Percentiles rank a stretch among this genome's conserved stretches.
These are phyloP conservation scores for Albula glossodonta DNA, from an alignment of 2,113 vertebrate genomes.

Conservation along the genomic window DNA sequence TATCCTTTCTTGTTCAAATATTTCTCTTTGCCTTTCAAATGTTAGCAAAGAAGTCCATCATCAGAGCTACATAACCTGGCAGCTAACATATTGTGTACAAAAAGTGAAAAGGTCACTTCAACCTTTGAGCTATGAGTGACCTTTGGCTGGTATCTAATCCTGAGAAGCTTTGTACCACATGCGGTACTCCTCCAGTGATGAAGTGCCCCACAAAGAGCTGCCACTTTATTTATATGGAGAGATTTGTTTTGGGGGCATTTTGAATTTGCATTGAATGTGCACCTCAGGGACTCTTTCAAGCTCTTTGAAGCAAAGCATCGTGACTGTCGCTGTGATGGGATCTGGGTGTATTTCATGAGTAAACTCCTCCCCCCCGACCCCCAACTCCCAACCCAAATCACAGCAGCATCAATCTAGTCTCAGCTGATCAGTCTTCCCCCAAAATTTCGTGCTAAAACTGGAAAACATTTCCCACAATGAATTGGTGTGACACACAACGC, in stretches of 20 bases:
- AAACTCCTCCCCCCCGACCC: constrained; percentile 28
- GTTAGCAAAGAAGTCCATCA: constrained; percentile 63
- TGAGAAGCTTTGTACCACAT: constrained; percentile 51
- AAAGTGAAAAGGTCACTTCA: constrained; percentile 44
- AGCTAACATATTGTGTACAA: constrained; percentile 53
- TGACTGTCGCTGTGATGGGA: constrained; percentile 67
- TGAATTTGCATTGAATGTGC: constrained; percentile 67
- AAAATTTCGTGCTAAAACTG: constrained; percentile 51
- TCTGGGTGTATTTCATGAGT: constrained; percentile 49
- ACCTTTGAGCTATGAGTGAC: constrained; percentile 54
- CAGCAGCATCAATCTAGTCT: constrained; percentile 35
- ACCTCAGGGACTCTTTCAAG: constrained; percentile 78
- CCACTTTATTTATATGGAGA: background rate
- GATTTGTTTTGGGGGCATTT: constrained; percentile 41
- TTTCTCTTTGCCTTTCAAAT: constrained; percentile 70
- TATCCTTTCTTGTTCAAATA: constrained; percentile 55
- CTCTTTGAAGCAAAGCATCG: constrained; percentile 70
- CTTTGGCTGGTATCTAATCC: constrained; percentile 49
- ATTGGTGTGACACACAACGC: constrained; percentile 65
- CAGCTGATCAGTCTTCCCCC: constrained; percentile 27
- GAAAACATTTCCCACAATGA: constrained; percentile 48
- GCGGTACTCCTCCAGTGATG: background rate
- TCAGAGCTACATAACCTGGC: constrained; percentile 63
- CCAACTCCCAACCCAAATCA: constrained; percentile 36
- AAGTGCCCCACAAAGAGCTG: constrained; percentile 7